phyloP scores from a whole-genome alignment of 2,113 vertebrate species.

The Onychostoma macrolepis region DNA sequence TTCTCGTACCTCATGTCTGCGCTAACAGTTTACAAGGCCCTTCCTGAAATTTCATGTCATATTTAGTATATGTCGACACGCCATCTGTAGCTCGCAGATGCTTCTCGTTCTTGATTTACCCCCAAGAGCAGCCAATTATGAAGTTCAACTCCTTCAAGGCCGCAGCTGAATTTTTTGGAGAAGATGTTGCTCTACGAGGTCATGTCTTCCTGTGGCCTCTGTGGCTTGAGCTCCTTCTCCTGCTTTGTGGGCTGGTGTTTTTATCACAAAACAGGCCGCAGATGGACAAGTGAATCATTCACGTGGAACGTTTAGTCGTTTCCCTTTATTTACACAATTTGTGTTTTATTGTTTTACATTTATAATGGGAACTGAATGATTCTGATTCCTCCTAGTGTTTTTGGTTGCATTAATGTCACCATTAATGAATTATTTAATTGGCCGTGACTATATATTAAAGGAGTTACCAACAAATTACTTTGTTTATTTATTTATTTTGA shows the following conservation, averaged over 20 bases:
- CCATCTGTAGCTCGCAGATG: slow-evolving; percentile 4
- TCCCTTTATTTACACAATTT: not conserved
- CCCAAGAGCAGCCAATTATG: slow-evolving; percentile 5
- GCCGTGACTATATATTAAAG: no score
- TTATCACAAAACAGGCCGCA: slow-evolving; percentile 1
- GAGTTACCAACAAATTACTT: no score
- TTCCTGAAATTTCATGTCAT: slow-evolving; percentile 4
- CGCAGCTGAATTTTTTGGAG: slow-evolving; percentile 40
- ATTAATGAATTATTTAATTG: not conserved
- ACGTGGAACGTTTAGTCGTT: not conserved
- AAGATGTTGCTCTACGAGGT: not conserved
- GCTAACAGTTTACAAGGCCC: slow-evolving; percentile 8
- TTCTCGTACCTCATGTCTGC: slow-evolving; percentile 10
- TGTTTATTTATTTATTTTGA: no score
- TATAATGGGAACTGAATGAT: not conserved
- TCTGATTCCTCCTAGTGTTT: not conserved
- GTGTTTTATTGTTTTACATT: not conserved
- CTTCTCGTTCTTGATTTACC: slow-evolving; percentile 22
- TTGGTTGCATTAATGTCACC: not conserved
- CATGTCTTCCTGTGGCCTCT: not conserved
- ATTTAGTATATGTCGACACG: slow-evolving; percentile 15
- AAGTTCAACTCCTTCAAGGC: slow-evolving; percentile 31
- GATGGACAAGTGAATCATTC: slow-evolving; percentile 9
- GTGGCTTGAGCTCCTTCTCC: not conserved
- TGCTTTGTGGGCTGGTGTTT: not conserved